A percentile compares a stretch with the other conserved stretches of the same genome.
These are phyloP conservation scores for Stigmatopora argus DNA, from an alignment of 2,113 vertebrate genomes.

Conservation along the genomic window DNA sequence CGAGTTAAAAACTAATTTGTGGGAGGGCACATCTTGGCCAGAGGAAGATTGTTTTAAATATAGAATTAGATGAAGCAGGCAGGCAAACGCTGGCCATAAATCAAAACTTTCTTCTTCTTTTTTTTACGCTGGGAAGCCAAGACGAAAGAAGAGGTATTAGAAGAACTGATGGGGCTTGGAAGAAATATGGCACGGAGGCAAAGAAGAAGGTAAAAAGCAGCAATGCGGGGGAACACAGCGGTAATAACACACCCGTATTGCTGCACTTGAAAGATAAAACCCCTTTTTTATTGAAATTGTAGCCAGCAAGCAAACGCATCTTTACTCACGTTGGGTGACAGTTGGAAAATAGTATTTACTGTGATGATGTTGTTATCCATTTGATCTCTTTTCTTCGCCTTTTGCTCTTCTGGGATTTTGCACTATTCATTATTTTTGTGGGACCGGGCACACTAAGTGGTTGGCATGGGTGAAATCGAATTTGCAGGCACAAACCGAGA, in stretches of 20 bases:
- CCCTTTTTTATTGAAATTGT: neutral
- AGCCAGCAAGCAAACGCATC: neutral
- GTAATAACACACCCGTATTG: neutral
- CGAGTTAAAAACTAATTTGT: no score
- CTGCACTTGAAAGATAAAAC: neutral
- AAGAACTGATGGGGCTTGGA: slow-evolving; percentile 1
- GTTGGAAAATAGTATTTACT: neutral
- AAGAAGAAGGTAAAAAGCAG: neutral
- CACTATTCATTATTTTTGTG: neutral
- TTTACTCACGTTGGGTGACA: neutral
- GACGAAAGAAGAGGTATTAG: neutral
- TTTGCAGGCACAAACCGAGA: neutral
- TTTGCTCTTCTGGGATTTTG: neutral
- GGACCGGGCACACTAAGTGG: neutral
- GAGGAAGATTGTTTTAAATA: neutral
- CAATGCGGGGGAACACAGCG: neutral
- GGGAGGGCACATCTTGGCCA: no score
- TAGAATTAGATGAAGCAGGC: neutral
- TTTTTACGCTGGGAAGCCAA: neutral
- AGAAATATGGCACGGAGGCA: neutral
- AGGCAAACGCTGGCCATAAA: neutral
- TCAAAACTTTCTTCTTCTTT: neutral
- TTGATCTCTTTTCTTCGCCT: neutral
- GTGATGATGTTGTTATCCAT: neutral
- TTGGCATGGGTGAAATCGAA: neutral